Conservation (phyloP, 2,797 vertebrate species). For the Ataeniobius toweri region DNA sequence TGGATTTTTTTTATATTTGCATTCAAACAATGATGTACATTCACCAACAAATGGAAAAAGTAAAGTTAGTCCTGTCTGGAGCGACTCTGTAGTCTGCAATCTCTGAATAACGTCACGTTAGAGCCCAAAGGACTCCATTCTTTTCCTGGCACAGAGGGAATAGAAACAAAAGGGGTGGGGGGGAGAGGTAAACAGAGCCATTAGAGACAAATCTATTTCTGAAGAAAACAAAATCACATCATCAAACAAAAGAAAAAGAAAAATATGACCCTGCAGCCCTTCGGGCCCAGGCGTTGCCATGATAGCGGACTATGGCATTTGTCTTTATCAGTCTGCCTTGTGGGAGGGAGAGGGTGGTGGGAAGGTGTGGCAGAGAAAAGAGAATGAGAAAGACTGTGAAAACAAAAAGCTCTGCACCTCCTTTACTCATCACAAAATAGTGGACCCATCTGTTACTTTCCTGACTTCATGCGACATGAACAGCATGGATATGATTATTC, state of each 20-base stretch:
- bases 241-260: constrained; percentile 85
- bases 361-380: constrained; percentile 64
- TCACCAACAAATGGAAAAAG: constrained; percentile 21
- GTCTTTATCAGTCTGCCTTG: constrained; percentile 85
- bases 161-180: constrained; percentile 59
- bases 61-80: constrained; percentile 44
- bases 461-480: constrained; percentile 28
- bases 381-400: constrained; percentile 61
- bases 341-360: constrained; percentile 64
- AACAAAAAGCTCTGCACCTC: constrained; percentile 51
- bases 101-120: constrained; percentile 60
- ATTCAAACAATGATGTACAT: constrained; percentile 7
- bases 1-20: background rate
- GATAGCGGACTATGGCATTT: constrained; percentile 83
- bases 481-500: constrained; percentile 38
- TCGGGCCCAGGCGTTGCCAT: constrained; percentile 73
- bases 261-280: constrained; percentile 82
- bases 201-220: constrained; percentile 88
- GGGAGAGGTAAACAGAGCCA: constrained; percentile 85
- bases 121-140: constrained; percentile 68
- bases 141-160: constrained; percentile 59
- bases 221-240: constrained; percentile 88
- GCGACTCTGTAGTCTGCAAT: constrained; percentile 51
- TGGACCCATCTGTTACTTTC: constrained; percentile 50
- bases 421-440: constrained; percentile 47